These are phyloP conservation scores for Ictalurus punctatus DNA, from an alignment of 2,113 vertebrate genomes.

Conservation along the genomic window DNA sequence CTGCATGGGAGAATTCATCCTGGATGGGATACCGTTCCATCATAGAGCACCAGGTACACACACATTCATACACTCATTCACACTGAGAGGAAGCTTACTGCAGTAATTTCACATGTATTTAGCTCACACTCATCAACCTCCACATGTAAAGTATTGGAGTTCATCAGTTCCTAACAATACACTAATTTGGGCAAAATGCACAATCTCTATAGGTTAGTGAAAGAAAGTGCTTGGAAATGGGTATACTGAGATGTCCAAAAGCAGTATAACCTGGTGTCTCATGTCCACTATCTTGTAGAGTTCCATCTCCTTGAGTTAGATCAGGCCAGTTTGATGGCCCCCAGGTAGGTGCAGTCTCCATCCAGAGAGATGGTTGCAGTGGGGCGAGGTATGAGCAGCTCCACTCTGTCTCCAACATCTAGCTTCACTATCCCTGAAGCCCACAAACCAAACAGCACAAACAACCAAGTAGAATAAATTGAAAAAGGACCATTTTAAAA, in stretches of 20 bases:
- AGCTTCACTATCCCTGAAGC: conserved; percentile 86
- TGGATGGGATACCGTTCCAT: not conserved
- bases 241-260: not conserved
- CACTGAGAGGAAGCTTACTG: not conserved
- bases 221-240: not conserved
- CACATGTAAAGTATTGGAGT: not conserved
- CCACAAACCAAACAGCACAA: conserved; percentile 7
- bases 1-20: not conserved
- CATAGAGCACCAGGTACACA: not conserved
- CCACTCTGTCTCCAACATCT: conserved; percentile 87
- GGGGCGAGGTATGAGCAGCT: conserved; percentile 85
- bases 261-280: not conserved
- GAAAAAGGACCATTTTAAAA: not conserved
- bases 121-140: not conserved
- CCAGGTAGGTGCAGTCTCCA: conserved; percentile 92
- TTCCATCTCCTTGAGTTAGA: conserved; percentile 13
- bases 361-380: conserved; percentile 82
- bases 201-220: not conserved
- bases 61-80: not conserved
- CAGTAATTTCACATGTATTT: not conserved
- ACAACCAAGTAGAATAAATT: not conserved
- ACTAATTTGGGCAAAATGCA: not conserved
- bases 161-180: not conserved
- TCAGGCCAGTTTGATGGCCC: conserved; percentile 87
- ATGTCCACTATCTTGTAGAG: not conserved